Percentiles rank a stretch among this genome's conserved stretches.
Conservation (phyloP, 2,113 vertebrate species). For the Serilophus lunatus region DNA sequence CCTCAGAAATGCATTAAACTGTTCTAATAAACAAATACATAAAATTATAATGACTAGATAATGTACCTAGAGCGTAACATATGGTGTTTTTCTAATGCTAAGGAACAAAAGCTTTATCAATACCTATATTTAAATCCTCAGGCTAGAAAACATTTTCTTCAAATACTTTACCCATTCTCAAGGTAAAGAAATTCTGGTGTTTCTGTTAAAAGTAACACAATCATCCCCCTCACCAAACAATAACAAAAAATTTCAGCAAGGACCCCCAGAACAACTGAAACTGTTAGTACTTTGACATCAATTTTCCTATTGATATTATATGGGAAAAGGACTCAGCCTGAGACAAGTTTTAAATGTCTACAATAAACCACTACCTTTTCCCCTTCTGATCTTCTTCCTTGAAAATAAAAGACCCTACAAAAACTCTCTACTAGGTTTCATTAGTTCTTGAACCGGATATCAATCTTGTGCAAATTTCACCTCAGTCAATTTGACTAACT, state of each 20-base stretch:
- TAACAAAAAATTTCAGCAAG: not conserved
- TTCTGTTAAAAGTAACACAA: not conserved
- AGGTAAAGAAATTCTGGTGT: not conserved
- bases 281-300: not conserved
- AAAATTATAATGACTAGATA: not conserved
- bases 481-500: not conserved
- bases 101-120: not conserved
- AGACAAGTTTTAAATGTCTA: not conserved
- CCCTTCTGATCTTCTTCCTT: not conserved
- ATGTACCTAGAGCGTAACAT: not conserved
- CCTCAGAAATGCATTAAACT: not conserved
- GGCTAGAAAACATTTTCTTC: conserved; percentile 21
- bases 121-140: not conserved
- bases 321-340: not conserved
- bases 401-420: not conserved
- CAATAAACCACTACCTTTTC: not conserved
- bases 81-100: not conserved
- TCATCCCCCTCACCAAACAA: not conserved
- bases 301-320: not conserved
- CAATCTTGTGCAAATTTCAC: not conserved
- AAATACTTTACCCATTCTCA: not conserved
- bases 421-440: not conserved
- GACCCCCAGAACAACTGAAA: not conserved
- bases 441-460: not conserved
- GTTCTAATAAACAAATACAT: not conserved